These are phyloP conservation scores for Nothoprocta perdicaria DNA, from an alignment of 2,113 vertebrate species.

Conservation along the genomic window DNA sequence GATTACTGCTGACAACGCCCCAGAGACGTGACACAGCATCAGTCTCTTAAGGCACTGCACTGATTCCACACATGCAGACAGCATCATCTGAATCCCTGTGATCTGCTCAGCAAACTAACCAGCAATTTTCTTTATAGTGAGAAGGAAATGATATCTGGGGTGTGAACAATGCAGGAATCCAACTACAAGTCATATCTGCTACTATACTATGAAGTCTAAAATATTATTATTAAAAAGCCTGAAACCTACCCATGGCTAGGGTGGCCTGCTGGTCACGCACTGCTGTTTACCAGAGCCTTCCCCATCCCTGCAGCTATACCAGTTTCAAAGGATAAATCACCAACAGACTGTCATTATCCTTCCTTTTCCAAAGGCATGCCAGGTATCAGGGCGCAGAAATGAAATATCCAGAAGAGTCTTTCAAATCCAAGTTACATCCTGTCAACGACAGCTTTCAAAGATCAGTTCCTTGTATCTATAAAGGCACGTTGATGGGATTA, in stretches of 20 bases:
- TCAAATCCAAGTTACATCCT: constrained; percentile 60
- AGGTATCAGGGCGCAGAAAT: background rate
- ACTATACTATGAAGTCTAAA: background rate
- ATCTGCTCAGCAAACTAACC: background rate
- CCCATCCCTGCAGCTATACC: background rate
- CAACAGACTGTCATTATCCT: rapidly evolving
- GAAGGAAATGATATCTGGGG: background rate
- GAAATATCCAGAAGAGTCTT: constrained; percentile 44
- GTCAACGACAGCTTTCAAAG: constrained; percentile 52
- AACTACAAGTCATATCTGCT: background rate
- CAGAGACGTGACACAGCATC: background rate
- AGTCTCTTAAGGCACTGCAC: background rate
- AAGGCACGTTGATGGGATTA: constrained; percentile 46
- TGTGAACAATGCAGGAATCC: background rate
- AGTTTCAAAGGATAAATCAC: background rate
- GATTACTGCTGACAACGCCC: constrained; percentile 25
- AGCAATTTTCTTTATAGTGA: background rate
- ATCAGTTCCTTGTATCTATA: constrained; percentile 59
- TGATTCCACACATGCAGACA: background rate
- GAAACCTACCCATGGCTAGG: background rate
- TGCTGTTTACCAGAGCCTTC: background rate
- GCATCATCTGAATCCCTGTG: background rate
- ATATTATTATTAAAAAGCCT: too few species aligned
- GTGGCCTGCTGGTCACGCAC: background rate
- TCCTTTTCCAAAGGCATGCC: background rate